Percentiles rank a stretch among this genome's conserved stretches.
phyloP scores from a whole-genome alignment of 2,888 invertebrate species.

The Eremobia ochroleuca region DNA sequence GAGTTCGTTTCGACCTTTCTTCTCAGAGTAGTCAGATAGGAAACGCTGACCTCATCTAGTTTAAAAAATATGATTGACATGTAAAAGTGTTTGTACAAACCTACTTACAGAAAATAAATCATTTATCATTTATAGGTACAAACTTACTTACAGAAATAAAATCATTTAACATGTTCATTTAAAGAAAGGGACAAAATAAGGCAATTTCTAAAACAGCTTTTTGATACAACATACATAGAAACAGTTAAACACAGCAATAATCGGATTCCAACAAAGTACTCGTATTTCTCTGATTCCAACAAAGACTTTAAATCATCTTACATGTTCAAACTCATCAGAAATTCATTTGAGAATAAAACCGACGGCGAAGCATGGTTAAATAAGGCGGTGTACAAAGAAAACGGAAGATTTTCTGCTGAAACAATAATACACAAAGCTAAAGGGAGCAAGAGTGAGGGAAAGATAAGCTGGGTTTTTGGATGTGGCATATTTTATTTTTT shows the following conservation, averaged over 20 bases:
- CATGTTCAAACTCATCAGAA: constrained; percentile 49
- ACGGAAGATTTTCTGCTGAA: constrained; percentile 72
- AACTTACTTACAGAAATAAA: background rate
- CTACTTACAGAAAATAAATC: background rate
- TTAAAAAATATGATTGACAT: no score
- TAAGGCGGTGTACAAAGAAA: constrained; percentile 73
- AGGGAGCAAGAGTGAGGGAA: constrained; percentile 35
- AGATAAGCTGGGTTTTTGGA: constrained; percentile 5
- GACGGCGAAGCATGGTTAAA: constrained; percentile 66
- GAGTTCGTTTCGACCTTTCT: no score
- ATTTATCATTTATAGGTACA: background rate
- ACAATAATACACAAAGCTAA: constrained; percentile 77
- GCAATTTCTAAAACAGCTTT: background rate
- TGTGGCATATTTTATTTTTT: constrained; percentile 16
- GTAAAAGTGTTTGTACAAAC: no score
- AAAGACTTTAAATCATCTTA: constrained; percentile 16
- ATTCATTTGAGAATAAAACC: constrained; percentile 63
- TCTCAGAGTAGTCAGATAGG: no score
- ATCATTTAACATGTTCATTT: background rate
- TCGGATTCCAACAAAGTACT: background rate
- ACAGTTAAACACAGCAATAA: background rate
- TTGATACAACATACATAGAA: background rate
- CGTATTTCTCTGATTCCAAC: background rate
- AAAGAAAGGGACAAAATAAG: background rate
- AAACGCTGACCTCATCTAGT: no score